Conservation (phyloP, 2,113 vertebrate genomes). For the Coryphaenoides rupestris region DNA sequence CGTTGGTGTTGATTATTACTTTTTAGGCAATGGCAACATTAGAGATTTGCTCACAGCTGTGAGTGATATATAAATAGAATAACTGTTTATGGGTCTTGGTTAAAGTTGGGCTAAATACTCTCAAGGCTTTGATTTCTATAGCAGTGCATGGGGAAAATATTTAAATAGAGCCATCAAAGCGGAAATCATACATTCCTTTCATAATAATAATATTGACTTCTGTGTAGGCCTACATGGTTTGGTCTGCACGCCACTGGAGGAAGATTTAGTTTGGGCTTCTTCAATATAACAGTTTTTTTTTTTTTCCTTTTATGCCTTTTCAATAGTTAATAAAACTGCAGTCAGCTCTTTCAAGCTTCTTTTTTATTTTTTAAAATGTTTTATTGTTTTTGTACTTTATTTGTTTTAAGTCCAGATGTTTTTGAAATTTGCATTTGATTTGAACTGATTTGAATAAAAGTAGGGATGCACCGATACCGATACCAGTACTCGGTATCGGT, state of each 20-base stretch:
- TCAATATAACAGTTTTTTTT: too few species aligned
- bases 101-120: constrained; percentile 19
- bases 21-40: constrained; percentile 32
- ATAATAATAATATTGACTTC: constrained; percentile 21
- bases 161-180: constrained; percentile 13
- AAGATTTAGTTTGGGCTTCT: too few species aligned
- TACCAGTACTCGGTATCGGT: too few species aligned
- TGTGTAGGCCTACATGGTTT: not conserved
- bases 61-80: constrained; percentile 17
- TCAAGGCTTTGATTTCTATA: constrained; percentile 37
- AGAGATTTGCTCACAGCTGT: constrained; percentile 28
- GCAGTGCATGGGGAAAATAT: not conserved
- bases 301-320: constrained; percentile 19
- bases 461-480: too few species aligned
- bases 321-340: constrained; percentile 27
- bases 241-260: too few species aligned
- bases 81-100: constrained; percentile 1
- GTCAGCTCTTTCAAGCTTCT: too few species aligned
- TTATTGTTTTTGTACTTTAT: too few species aligned
- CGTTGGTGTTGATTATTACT: constrained; percentile 3
- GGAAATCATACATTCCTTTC: not conserved
- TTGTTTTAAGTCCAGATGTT: constrained; percentile 19
- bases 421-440: constrained; percentile 8
- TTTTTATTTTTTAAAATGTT: too few species aligned
- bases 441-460: not conserved